phyloP scores from a whole-genome alignment of 2,113 vertebrate genomes.

The Varanus salvator region DNA sequence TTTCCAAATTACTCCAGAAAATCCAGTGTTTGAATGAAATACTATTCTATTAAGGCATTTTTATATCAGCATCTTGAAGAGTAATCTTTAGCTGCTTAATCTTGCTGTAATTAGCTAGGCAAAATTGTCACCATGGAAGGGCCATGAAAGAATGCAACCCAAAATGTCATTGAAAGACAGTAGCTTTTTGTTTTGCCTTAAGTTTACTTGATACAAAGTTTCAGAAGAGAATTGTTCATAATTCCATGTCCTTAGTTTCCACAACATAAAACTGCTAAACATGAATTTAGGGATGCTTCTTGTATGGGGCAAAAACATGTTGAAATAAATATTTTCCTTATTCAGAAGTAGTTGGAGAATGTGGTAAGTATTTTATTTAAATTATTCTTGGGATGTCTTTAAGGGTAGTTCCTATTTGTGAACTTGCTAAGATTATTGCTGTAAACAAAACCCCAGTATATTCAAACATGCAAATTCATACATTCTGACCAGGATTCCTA shows the following conservation, averaged over 20 bases:
- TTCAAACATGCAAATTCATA: not conserved
- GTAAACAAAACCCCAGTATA: not conserved
- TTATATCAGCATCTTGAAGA: not conserved
- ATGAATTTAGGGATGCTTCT: not conserved
- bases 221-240: not conserved
- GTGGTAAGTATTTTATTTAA: too few species aligned
- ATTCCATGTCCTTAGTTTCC: not conserved
- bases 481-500: not conserved
- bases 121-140: not conserved
- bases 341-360: not conserved
- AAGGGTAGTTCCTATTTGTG: not conserved
- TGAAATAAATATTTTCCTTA: not conserved
- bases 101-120: not conserved
- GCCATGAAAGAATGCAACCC: not conserved
- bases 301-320: not conserved
- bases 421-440: not conserved
- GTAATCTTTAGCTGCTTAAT: not conserved
- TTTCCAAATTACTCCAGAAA: conserved; percentile 19
- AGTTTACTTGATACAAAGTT: not conserved
- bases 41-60: conserved; percentile 10
- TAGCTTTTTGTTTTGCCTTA: not conserved
- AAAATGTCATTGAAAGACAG: not conserved
- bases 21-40: not conserved
- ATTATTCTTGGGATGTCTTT: too few species aligned
- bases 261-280: not conserved